Base-by-base conservation (phyloP, 2,888 invertebrate genomes). In the Corythucha ciliata region DNA sequence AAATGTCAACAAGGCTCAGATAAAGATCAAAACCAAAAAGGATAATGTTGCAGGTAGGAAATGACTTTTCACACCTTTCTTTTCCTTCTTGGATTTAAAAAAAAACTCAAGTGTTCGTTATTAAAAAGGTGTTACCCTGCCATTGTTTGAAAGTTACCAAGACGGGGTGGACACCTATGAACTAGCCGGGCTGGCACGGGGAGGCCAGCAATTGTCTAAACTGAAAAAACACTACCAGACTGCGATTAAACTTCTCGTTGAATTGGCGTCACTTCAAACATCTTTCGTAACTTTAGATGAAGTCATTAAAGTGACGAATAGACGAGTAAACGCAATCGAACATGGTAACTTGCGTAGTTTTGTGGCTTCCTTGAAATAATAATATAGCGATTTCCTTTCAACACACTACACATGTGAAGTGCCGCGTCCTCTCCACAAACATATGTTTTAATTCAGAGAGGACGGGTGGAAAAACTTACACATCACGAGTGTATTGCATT, bases 251-350 rank as follows among this genome's bases (percentile, higher is more conserved):
- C 73, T 98, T 56, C 73, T 99, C 54, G 96, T 98, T 1, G 93
- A 97, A 69, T 73, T 99, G 64, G 98, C 98, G 2, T 97, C 97
- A 0, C 74, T 99, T 63, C 98, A 98, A 72, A 97, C 97, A 0
- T 93, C 96, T 2, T 99, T 98, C 67, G 91, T 98, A 14, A 97
- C 96, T 21, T 74, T 99, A 42, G 98, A 98, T 70, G 97, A 97
- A 70, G 97, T 96, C 48, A 98, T 98, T 65, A 99, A 98, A 74
- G 83, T 94, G 59, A 98, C 98, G 22, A 98, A 98, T 70, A 79
- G 98, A 64, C 85, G 98, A 79, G 97, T 98, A 18, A 98, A 98
- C 68, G 98, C 98, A 64, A 96, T 98, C 70, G 97, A 98, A 71
- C 94, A 98, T 65, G 93, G 89, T 88, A 66, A 69, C 71, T 53